phyloP scores from a whole-genome alignment of 1,140 invertebrate genomes.

The Ceratosolen solmsi region DNA sequence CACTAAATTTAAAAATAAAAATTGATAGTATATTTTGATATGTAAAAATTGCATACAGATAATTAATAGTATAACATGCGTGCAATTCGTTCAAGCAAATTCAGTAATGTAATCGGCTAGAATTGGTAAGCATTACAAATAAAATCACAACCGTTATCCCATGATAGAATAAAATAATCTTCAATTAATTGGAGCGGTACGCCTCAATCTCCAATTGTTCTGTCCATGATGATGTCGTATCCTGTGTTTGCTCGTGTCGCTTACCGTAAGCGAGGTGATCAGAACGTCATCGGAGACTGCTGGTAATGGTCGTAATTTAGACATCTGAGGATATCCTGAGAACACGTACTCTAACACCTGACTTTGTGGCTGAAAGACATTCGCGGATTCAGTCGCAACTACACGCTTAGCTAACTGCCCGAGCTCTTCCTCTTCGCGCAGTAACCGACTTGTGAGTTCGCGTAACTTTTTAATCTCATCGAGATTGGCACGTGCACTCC shows the following conservation, averaged over 20 bases:
- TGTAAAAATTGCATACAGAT: background rate
- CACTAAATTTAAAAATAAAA: background rate
- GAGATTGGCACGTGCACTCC: constrained; percentile 11
- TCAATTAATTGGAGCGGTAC: background rate
- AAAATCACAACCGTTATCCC: too few relatives aligned
- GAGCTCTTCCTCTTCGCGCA: constrained; percentile 34
- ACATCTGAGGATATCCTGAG: constrained; percentile 54
- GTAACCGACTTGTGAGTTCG: constrained; percentile 33
- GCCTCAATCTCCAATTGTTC: constrained; percentile 35
- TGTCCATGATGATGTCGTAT: constrained; percentile 64
- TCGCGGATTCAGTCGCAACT: constrained; percentile 44
- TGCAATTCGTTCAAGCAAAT: background rate
- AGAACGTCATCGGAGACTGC: constrained; percentile 46
- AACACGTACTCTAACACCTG: constrained; percentile 62
- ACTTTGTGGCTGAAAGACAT: constrained; percentile 60
- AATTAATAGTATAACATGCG: background rate
- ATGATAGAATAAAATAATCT: too few relatives aligned
- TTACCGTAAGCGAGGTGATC: constrained; percentile 61
- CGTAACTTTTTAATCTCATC: constrained; percentile 39
- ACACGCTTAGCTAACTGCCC: background rate
- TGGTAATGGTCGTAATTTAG: constrained; percentile 54
- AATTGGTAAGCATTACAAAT: too few relatives aligned
- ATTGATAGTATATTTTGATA: background rate
- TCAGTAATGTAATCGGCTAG: too few relatives aligned
- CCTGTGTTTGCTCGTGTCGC: constrained; percentile 57